phyloP scores from a whole-genome alignment of 1,140 invertebrate genomes.

The Bombus pyrosoma region DNA sequence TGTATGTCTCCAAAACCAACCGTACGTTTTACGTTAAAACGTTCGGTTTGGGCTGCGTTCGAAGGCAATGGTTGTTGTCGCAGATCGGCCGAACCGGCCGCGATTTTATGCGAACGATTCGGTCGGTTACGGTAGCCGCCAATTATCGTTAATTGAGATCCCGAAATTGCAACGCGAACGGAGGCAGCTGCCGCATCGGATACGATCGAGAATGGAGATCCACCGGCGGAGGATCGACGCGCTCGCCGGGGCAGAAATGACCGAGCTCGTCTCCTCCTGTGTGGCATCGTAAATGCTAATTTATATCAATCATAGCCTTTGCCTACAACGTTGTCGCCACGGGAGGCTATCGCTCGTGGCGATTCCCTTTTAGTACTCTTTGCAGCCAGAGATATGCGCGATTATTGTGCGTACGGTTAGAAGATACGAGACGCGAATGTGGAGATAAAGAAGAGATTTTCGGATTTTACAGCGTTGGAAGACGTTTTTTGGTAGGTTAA shows the following conservation, averaged over 20 bases:
- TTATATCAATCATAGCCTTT: conserved; percentile 40
- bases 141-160: conserved; percentile 79
- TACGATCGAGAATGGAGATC: conserved; percentile 32
- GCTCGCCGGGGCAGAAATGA: conserved; percentile 10
- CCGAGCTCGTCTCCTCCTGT: conserved; percentile 21
- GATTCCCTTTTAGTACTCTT: conserved; percentile 10
- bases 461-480: neutral
- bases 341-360: conserved; percentile 31
- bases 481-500: no score
- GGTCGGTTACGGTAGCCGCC: conserved; percentile 69
- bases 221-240: neutral
- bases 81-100: neutral
- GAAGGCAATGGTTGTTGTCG: neutral
- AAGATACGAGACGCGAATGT: neutral
- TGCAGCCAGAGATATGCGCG: neutral
- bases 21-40: conserved; percentile 46
- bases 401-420: neutral
- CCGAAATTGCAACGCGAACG: conserved; percentile 68
- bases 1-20: neutral
- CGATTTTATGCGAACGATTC: conserved; percentile 55
- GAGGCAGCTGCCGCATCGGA: conserved; percentile 59
- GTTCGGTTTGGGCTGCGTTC: neutral
- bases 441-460: neutral
- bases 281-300: conserved; percentile 49
- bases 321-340: conserved; percentile 38